These are phyloP conservation scores for Vanessa atalanta DNA, from an alignment of 1,140 invertebrate species.

Conservation along the genomic window DNA sequence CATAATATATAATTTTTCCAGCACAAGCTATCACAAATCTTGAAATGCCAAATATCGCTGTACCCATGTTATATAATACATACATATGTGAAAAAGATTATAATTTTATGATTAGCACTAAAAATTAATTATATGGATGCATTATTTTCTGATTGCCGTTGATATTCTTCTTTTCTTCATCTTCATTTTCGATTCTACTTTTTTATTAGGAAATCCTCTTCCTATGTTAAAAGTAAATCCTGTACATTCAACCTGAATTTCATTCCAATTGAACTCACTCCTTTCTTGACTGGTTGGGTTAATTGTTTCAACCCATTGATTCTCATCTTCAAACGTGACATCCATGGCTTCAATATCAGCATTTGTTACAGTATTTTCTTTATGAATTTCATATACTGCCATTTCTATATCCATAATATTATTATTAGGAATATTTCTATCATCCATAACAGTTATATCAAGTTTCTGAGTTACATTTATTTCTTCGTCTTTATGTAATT, in stretches of 20 bases:
- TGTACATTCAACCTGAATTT: background rate
- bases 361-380: background rate
- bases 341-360: slow-evolving; percentile 24
- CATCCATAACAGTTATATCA: background rate
- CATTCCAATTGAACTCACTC: background rate
- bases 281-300: background rate
- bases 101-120: background rate
- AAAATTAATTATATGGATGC: background rate
- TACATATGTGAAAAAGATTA: background rate
- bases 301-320: background rate
- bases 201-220: background rate
- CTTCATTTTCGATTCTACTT: slow-evolving; percentile 2
- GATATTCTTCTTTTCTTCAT: slow-evolving; percentile 8
- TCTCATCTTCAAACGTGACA: slow-evolving; percentile 1
- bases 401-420: slow-evolving; percentile 1
- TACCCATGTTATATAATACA: no score
- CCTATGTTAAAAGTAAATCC: slow-evolving; percentile 16
- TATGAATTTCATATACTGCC: background rate
- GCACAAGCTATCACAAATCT: no score
- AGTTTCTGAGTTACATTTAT: background rate
- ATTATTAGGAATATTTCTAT: background rate
- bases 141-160: slow-evolving; percentile 20
- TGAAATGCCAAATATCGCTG: no score
- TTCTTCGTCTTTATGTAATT: background rate
- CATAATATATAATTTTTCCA: no score